Evolutionary conservation across 2,888 invertebrate genomes (phyloP).

Genomic region (Mythimna lalbum): DNA sequence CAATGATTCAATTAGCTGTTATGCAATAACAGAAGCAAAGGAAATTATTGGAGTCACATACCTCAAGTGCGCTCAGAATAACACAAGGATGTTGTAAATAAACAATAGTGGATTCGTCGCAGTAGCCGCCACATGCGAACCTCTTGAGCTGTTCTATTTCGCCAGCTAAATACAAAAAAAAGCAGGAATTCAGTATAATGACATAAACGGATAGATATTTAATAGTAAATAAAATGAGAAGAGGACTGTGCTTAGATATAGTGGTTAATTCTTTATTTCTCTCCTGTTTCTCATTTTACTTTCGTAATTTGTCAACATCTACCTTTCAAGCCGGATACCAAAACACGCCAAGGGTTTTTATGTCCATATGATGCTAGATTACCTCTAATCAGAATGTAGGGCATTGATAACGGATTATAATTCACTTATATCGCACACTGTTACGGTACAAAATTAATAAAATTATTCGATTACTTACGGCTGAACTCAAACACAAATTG

Average conservation of each 20-base stretch:
- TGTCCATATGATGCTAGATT: slow-evolving; percentile 96
- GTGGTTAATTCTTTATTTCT: slow-evolving; percentile 3
- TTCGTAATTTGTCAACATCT: slow-evolving; percentile 71
- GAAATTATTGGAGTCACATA: slow-evolving; percentile 68
- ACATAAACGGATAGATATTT: neutral
- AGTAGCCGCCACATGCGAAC: slow-evolving; percentile 95
- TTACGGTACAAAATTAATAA: slow-evolving; percentile 52
- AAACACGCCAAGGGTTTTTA: slow-evolving; percentile 96
- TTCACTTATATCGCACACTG: slow-evolving; percentile 59
- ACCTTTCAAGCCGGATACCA: slow-evolving; percentile 97
- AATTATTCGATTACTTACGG: slow-evolving; percentile 60
- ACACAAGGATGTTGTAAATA: slow-evolving; percentile 97
- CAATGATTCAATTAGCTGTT: slow-evolving; percentile 37
- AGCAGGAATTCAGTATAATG: slow-evolving; percentile 10
- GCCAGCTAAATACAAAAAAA: slow-evolving; percentile 85
- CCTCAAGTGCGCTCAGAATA: slow-evolving; percentile 96
- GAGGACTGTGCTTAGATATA: slow-evolving; percentile 27
- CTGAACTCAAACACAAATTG: slow-evolving; percentile 57
- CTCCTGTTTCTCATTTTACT: slow-evolving; percentile 67
- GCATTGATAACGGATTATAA: slow-evolving; percentile 92
- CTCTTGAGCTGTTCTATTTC: slow-evolving; percentile 96
- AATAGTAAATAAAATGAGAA: slow-evolving; percentile 55
- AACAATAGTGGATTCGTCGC: slow-evolving; percentile 96
- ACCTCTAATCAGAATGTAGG: slow-evolving; percentile 97
- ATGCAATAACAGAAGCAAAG: slow-evolving; percentile 16